A percentile compares a stretch with the other conserved stretches of the same genome.
phyloP scores from a whole-genome alignment of 1,140 invertebrate species.

The Drosophila subpulchrella region DNA sequence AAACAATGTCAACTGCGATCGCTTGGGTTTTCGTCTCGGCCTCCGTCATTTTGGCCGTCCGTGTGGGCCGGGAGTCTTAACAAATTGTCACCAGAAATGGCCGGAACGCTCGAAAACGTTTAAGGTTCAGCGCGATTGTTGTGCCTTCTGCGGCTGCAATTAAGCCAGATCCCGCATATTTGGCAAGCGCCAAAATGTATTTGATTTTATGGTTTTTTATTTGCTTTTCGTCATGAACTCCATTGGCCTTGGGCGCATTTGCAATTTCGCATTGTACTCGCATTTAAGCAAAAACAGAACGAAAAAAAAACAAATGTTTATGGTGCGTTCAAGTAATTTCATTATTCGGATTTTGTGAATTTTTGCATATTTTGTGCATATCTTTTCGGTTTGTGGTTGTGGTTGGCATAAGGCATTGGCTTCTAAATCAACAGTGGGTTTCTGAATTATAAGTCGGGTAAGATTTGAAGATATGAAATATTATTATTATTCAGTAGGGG shows the following conservation, averaged over 20 bases:
- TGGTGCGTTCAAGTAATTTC: conserved; percentile 54
- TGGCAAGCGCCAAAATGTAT: conserved; percentile 63
- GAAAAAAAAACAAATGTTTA: conserved; percentile 25
- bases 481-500: no score
- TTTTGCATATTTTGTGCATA: conserved; percentile 63
- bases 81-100: conserved; percentile 47
- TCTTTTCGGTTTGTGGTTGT: conserved; percentile 33
- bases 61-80: conserved; percentile 50
- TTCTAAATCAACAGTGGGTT: conserved; percentile 21
- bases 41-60: conserved; percentile 14
- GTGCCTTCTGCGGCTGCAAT: conserved; percentile 58
- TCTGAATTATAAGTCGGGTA: background rate
- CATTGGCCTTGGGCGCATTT: conserved; percentile 56
- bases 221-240: conserved; percentile 64
- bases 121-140: conserved; percentile 45
- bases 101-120: conserved; percentile 40
- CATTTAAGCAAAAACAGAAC: conserved; percentile 37
- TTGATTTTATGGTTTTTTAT: conserved; percentile 56
- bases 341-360: conserved; percentile 47
- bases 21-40: conserved; percentile 30
- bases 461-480: background rate
- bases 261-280: conserved; percentile 66
- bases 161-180: conserved; percentile 62
- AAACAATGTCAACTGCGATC: conserved; percentile 65
- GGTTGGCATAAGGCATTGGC: conserved; percentile 12